A percentile compares a stretch with the other conserved stretches of the same genome.
Conservation (phyloP, 2,888 invertebrate species). For the Pteria penguin region DNA sequence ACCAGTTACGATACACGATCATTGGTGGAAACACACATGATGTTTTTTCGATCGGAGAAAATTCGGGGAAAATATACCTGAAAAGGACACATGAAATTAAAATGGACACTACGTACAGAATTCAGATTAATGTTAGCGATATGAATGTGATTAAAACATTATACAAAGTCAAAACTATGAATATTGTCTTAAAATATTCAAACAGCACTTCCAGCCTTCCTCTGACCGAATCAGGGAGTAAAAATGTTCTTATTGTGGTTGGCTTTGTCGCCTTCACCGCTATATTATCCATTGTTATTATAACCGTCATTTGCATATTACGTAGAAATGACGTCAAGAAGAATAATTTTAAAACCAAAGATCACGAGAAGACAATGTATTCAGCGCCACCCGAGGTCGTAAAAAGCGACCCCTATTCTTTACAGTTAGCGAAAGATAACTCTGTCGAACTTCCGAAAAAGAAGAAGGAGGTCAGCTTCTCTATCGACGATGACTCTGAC, state of each 20-base stretch:
- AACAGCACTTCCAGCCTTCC: conserved; percentile 28
- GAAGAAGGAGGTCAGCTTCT: conserved; percentile 30
- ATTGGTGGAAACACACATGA: conserved; percentile 73
- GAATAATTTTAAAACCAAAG: conserved; percentile 1
- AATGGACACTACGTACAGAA: conserved; percentile 32
- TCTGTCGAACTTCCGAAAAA: conserved; percentile 9
- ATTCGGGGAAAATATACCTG: conserved; percentile 61
- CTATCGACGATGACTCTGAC: conserved; percentile 27
- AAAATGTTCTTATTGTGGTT: conserved; percentile 56
- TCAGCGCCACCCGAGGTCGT: neutral
- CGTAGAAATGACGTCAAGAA: conserved; percentile 36
- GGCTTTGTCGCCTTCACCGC: conserved; percentile 56
- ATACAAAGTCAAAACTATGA: conserved; percentile 15
- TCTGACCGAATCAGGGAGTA: conserved; percentile 39
- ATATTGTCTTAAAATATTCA: conserved; percentile 18
- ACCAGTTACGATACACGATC: conserved; percentile 61
- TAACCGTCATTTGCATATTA: conserved; percentile 56
- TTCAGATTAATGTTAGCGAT: conserved; percentile 34
- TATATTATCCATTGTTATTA: conserved; percentile 55
- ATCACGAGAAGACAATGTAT: conserved; percentile 14
- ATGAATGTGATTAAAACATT: conserved; percentile 21
- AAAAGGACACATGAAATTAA: conserved; percentile 44
- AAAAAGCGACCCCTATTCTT: neutral
- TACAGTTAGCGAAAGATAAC: neutral
- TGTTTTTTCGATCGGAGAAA: conserved; percentile 60